Evolutionary conservation across 2,113 vertebrate species (phyloP).

Genomic region (Miniopterus natalensis): DNA sequence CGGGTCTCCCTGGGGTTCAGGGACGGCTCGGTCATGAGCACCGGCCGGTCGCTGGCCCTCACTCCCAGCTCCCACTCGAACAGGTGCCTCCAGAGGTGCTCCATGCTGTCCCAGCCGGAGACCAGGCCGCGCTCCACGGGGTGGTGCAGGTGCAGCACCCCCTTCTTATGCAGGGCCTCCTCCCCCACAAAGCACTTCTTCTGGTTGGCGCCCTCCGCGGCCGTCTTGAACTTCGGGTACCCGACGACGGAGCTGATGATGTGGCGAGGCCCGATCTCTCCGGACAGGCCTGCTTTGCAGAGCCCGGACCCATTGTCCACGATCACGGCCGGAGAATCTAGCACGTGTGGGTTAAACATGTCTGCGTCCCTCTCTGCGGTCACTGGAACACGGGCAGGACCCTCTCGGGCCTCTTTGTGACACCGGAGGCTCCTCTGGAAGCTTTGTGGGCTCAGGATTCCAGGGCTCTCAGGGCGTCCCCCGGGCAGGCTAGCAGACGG

Average conservation of each 20-base stretch:
- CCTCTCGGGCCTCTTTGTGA: background rate
- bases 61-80: conserved; percentile 81
- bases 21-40: conserved; percentile 83
- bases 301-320: conserved; percentile 81
- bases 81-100: conserved; percentile 79
- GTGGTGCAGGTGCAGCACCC: conserved; percentile 45
- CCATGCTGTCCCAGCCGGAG: conserved; percentile 70
- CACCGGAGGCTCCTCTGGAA: background rate
- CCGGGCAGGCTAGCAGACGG: background rate
- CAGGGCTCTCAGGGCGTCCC: fast-evolving
- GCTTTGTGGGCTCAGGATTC: background rate
- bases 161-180: conserved; percentile 69
- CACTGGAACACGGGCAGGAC: fast-evolving
- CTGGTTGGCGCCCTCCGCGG: background rate
- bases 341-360: background rate
- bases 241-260: conserved; percentile 74
- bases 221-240: conserved; percentile 47
- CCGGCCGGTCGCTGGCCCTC: conserved; percentile 70
- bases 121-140: conserved; percentile 77
- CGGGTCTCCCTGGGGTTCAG: conserved; percentile 82
- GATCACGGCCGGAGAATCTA: conserved; percentile 75
- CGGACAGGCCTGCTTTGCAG: conserved; percentile 81
- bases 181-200: conserved; percentile 58
- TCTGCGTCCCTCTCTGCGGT: fast-evolving
- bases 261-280: conserved; percentile 79